A percentile compares a stretch with the other conserved stretches of the same genome.
Evolutionary conservation across 2,888 invertebrate species (phyloP).

Genomic region (Conomelus anceps): DNA sequence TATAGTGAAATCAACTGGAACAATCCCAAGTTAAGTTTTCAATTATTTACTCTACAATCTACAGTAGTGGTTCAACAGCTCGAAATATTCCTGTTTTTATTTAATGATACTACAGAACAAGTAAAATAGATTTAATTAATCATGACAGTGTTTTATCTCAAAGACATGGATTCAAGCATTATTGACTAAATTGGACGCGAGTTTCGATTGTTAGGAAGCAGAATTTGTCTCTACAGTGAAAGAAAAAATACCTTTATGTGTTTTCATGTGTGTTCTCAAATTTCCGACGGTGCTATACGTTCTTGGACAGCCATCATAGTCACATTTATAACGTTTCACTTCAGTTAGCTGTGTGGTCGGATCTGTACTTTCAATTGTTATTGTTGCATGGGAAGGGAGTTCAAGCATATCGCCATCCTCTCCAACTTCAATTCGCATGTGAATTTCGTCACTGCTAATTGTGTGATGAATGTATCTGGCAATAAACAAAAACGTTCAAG

Average conservation of each 20-base stretch:
- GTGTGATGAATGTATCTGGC: slow-evolving; percentile 57
- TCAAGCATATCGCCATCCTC: slow-evolving; percentile 55
- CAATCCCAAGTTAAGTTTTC: not conserved
- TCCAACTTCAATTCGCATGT: slow-evolving; percentile 58
- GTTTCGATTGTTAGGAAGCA: not conserved
- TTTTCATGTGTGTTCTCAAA: slow-evolving; percentile 89
- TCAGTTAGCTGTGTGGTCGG: slow-evolving; percentile 46
- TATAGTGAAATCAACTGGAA: not conserved
- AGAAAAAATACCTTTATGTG: slow-evolving; percentile 73
- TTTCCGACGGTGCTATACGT: slow-evolving; percentile 93
- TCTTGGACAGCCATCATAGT: slow-evolving; percentile 78
- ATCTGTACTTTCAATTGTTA: slow-evolving; percentile 58
- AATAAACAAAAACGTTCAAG: slow-evolving; percentile 34
- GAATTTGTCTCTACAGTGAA: not conserved
- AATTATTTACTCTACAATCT: not conserved
- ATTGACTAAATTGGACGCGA: not conserved
- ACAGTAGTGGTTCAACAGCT: not conserved
- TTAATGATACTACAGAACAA: not conserved
- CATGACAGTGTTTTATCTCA: not conserved
- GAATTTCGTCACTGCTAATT: slow-evolving; percentile 61
- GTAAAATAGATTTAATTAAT: not conserved
- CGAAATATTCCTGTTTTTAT: too few relatives aligned
- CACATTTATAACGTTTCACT: slow-evolving; percentile 72
- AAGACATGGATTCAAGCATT: not conserved
- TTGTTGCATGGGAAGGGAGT: slow-evolving; percentile 60